Base-by-base conservation (phyloP, 64 coral and sea anemone species). In the Anthopleura sola region DNA sequence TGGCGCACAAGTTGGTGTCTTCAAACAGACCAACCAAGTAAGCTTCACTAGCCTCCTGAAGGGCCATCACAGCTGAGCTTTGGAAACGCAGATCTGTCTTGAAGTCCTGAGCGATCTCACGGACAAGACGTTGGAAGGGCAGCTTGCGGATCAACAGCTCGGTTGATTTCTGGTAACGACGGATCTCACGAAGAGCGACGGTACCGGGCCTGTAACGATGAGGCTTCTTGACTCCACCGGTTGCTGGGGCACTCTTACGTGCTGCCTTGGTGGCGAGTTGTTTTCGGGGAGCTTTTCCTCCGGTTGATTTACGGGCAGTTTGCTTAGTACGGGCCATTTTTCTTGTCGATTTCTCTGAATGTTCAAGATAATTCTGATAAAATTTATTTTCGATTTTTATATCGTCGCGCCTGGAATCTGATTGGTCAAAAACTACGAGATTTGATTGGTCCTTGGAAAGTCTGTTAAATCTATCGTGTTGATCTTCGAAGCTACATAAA, bases 1-100 rank as follows among this genome's bases (percentile, higher is more conserved):
- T 95, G 86, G 93, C 93, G 83, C 93, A 95, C 93, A 95, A 95
- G 90, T 95, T 95, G 83, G 93, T 95, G 90, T 95, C 93, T 79
- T 95, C 93, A 92, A 95, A 95, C 75, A 95, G 86, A 92, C 93
- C 93, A 92, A 92, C 93, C 49, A 95, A 84, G 85, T 95, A 95
- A 56, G 93, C 93, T 44, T 95, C 93, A 84, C 93, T 95, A 55
- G 93, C 93, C 49, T 95, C 93, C 79, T 95, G 93, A 75, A 95
- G 88, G 36, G 93, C 93, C 93, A 95, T 95, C 44, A 95, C 93
- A 49, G 93, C 93, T 24, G 85, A 88, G 81, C 93, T 95, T 86
- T 95, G 93, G 82, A 95, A 95, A 50, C 93, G 93, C 23, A 95
- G 81, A 37, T 95, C 93, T 18, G 93, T 95, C 89, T 95, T 95